Evolutionary conservation across 1,140 invertebrate genomes (phyloP).

Genomic region (Drosophila kurseongensis): DNA sequence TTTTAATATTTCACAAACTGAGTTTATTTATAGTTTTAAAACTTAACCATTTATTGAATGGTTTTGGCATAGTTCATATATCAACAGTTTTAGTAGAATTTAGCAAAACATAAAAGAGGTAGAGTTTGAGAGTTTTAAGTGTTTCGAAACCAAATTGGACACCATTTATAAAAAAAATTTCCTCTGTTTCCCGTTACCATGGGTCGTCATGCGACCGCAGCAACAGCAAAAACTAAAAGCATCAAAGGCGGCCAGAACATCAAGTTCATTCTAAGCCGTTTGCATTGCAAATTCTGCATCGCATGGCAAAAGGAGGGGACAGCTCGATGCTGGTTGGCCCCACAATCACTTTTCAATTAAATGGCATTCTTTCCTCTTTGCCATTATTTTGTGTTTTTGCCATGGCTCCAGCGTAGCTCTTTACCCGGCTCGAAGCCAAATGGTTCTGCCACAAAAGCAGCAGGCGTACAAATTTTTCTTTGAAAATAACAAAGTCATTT

Average conservation of each 20-base stretch:
- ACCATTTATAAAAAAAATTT: not conserved
- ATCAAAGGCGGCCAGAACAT: conserved; percentile 35
- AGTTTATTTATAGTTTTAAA: too few relatives aligned
- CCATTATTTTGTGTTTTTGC: conserved; percentile 39
- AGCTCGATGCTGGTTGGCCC: conserved; percentile 20
- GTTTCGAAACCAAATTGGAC: not conserved
- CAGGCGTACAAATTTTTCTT: conserved; percentile 23
- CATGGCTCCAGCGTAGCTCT: conserved; percentile 4
- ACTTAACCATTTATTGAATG: too few relatives aligned
- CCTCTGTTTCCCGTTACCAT: conserved; percentile 1
- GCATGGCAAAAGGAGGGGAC: conserved; percentile 5
- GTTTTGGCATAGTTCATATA: too few relatives aligned
- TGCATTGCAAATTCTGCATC: conserved; percentile 55
- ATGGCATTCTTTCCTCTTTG: conserved; percentile 42
- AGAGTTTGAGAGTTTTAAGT: not conserved
- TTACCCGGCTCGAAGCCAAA: conserved; percentile 18
- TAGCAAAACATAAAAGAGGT: too few relatives aligned
- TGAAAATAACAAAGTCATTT: conserved; percentile 42
- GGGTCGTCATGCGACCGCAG: conserved; percentile 26
- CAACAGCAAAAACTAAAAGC: conserved; percentile 31
- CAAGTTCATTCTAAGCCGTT: conserved; percentile 41
- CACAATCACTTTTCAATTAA: conserved; percentile 71
- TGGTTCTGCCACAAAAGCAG: conserved; percentile 21
- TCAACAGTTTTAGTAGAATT: too few relatives aligned
- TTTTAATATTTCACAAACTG: too few relatives aligned